Evolutionary conservation across 2,113 vertebrate species (phyloP), one percentile per base, ranked within the genome.

Genomic region (Stegastes partitus): DNA sequence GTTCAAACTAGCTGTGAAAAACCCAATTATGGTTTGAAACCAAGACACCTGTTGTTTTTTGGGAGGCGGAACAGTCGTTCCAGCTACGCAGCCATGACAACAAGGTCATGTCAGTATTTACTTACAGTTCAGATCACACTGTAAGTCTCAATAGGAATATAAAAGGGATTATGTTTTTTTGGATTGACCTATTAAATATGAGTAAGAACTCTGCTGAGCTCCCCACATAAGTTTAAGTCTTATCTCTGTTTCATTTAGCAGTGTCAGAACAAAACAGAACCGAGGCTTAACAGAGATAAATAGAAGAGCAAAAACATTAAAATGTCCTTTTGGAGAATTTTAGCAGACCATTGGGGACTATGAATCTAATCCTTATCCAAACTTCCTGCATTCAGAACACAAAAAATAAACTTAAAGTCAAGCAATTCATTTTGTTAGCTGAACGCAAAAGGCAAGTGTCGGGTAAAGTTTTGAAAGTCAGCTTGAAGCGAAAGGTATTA

Each of bases 381-480:
- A 69, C 45, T 39, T 77, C 50, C 25, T 12, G 65, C 37, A 71
- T 9, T 19, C 34, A 44, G 59, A 42, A 63, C 1, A 51, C 2
- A 49, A 64, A 22, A 18, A 39, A 64, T 21, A 3, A 58, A 57
- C 23, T 26, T 5, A 80, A 58, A 62, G 5, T 16, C 50, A 42
- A 37, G 21, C 61, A 19, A 28, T 39, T 56, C 21, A 5, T 74
- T 81, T 54, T 73, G 26, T 55, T n/a, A 25, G 77, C 37, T 78
- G 16, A 73, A 53, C 51, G n/a, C 44, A 37, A 79, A 77, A 70
- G 34, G 31, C 9, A 74, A 0, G 37, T 1, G 11, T 68, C 50
- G 28, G n/a, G 0, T 59, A 58, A 85, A 80, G 31, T 76, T 76
- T 70, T 75, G 42, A 67, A 79, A 86, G 70, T 83, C 74, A 74